Evolutionary conservation across 2,888 invertebrate species (phyloP).

Genomic region (Cerastis rubricosa): DNA sequence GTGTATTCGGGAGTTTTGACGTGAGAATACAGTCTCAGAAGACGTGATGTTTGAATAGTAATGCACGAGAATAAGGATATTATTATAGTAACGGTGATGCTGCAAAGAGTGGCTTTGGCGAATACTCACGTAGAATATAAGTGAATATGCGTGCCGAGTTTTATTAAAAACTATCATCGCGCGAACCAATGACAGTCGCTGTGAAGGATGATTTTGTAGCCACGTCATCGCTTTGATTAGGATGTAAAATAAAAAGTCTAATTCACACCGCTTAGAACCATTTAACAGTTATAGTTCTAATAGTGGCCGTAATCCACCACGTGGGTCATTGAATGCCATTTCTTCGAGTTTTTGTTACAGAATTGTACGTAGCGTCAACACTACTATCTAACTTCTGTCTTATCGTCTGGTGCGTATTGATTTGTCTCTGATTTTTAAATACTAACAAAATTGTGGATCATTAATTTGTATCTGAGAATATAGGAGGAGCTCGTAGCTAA

Average conservation of each 20-base stretch:
- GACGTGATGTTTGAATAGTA: slow-evolving; percentile 67
- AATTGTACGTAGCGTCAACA: too few relatives aligned
- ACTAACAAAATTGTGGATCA: too few relatives aligned
- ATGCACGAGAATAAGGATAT: slow-evolving; percentile 45
- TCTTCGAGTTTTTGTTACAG: too few relatives aligned
- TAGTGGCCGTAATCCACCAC: too few relatives aligned
- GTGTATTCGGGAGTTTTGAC: slow-evolving; percentile 61
- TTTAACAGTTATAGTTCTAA: neutral
- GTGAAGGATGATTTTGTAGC: neutral
- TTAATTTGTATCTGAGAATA: too few relatives aligned
- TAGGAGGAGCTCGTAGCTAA: too few relatives aligned
- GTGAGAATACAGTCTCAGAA: slow-evolving; percentile 46
- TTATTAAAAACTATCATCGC: neutral
- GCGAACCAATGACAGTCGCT: neutral
- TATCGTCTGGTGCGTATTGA: too few relatives aligned
- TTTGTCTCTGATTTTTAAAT: too few relatives aligned
- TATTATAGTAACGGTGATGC: slow-evolving; percentile 17
- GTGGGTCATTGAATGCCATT: neutral
- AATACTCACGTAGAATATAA: neutral
- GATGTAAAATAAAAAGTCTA: neutral
- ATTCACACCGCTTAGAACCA: neutral
- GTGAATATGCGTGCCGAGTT: neutral
- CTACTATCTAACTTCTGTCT: too few relatives aligned
- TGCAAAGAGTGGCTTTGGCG: neutral
- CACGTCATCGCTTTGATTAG: neutral